Base-by-base conservation (phyloP, 1,140 invertebrate species). In the Pseudachorutes palmiensis region DNA sequence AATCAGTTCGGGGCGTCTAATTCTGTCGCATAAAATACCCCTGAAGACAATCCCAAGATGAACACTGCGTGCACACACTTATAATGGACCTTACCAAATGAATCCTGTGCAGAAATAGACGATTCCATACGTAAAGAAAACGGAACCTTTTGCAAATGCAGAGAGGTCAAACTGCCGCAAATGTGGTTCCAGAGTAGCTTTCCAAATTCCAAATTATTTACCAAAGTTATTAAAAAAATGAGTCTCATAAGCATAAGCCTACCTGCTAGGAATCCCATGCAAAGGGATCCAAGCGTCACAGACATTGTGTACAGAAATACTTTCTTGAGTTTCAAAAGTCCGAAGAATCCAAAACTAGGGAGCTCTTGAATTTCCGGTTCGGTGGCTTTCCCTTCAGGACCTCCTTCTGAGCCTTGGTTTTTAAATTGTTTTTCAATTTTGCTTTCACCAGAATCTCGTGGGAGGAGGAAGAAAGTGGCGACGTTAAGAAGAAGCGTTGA, bases 231-330 rank as follows among this genome's bases (percentile, higher is more conserved):
- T 14, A 87, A 82, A 49, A 84, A 77, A 77, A 89, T 89, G 0
- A 88, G 87, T 48, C 81, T 80, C 2, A 41, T 9, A 41, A 41
- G 36, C 36, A 41, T 9, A 41, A 41, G 36, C 19, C 36, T 91
- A 0, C 88, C 89, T 76, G 88, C 86, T 2, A 91, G 78, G 77
- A 91, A 91, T 64, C 89, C 88, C 45, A 91, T 89, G 72, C 88
- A 89, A 79, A 87, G 84, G 65, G 88, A 89, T 0, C 88, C 88
- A 0, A 82, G 84, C 57, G 88, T 82, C 71, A 90, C 88, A 69
- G 84, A 87, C 49, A 82, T 78, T 29, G 85, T 82, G 9, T 87
- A 82, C 29, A 91, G 75, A 32, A 87, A 70, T 0, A 90, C 83
- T 31, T 86, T 85, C 1, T 88, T 88, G 29, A 89, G 86, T 73